A percentile compares a stretch with the other conserved stretches of the same genome.
Conservation (phyloP, 1,140 invertebrate species). For the Aphelenchoides avenae region DNA sequence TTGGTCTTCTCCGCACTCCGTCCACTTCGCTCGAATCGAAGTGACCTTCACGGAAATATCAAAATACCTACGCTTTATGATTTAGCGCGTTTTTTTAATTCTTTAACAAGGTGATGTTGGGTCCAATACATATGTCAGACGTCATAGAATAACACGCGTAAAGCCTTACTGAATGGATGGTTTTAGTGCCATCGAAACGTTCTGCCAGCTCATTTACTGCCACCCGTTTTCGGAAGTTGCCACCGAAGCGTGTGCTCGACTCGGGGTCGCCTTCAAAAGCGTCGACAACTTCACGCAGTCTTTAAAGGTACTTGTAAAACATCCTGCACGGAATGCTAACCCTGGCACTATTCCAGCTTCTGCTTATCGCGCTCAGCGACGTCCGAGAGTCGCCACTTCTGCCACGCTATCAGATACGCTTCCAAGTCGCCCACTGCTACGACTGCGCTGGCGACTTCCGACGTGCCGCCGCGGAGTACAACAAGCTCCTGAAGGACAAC, state of each 20-base stretch:
- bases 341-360: slow-evolving; percentile 23
- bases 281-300: slow-evolving; percentile 32
- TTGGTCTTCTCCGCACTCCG: no score
- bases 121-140: no score
- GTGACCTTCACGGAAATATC: no score
- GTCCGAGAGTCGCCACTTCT: slow-evolving; percentile 10
- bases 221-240: slow-evolving; percentile 27
- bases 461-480: slow-evolving; percentile 29
- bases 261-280: slow-evolving; percentile 30
- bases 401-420: slow-evolving; percentile 28
- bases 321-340: no score
- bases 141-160: no score
- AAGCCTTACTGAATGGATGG: no score
- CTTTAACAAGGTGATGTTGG: no score
- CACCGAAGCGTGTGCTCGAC: slow-evolving; percentile 16
- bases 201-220: slow-evolving; percentile 28
- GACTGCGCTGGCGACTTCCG: slow-evolving; percentile 25
- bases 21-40: no score
- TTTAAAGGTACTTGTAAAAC: no score
- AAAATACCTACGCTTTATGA: no score
- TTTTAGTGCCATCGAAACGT: slow-evolving; percentile 36
- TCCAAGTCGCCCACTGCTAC: slow-evolving; percentile 31
- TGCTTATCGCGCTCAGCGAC: slow-evolving; percentile 28
- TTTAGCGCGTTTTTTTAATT: no score
- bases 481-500: slow-evolving; percentile 21